A percentile compares a stretch with the other conserved stretches of the same genome.
These are phyloP conservation scores for Ophion ventricosus DNA, from an alignment of 2,888 invertebrate genomes.

Conservation along the genomic window DNA sequence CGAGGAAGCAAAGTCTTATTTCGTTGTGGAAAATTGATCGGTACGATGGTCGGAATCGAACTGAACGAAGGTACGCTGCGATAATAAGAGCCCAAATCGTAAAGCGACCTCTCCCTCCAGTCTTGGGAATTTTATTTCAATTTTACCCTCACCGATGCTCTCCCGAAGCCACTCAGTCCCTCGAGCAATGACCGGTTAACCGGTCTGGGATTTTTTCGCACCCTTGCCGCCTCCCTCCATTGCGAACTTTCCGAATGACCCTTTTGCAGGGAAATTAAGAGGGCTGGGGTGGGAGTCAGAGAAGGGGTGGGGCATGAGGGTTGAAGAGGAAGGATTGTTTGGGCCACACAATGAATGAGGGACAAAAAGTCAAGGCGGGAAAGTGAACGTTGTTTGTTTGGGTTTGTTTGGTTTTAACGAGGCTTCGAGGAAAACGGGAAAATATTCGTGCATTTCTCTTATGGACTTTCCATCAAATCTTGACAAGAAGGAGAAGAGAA, in stretches of 20 bases:
- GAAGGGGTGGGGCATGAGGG: neutral
- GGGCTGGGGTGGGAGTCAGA: neutral
- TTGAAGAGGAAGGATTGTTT: neutral
- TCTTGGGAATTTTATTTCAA: neutral
- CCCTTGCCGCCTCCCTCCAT: neutral
- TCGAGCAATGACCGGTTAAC: neutral
- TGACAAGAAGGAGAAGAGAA: neutral
- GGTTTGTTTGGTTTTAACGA: too few relatives aligned
- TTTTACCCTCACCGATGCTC: too few relatives aligned
- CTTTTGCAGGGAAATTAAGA: neutral
- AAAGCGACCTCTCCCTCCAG: neutral
- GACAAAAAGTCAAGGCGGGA: too few relatives aligned
- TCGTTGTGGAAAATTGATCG: neutral
- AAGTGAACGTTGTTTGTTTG: too few relatives aligned
- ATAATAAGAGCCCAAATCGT: neutral
- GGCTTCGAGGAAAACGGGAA: too few relatives aligned
- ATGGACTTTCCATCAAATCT: too few relatives aligned
- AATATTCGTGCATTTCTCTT: too few relatives aligned
- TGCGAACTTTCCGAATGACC: neutral
- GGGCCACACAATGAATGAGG: neutral
- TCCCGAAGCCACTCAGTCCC: neutral
- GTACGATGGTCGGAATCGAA: neutral
- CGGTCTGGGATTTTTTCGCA: neutral
- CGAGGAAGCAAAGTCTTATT: neutral
- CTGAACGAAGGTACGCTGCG: neutral